Percentiles rank a stretch among this genome's conserved stretches.
These are phyloP conservation scores for Macaria notata DNA, from an alignment of 2,888 invertebrate genomes.

Conservation along the genomic window DNA sequence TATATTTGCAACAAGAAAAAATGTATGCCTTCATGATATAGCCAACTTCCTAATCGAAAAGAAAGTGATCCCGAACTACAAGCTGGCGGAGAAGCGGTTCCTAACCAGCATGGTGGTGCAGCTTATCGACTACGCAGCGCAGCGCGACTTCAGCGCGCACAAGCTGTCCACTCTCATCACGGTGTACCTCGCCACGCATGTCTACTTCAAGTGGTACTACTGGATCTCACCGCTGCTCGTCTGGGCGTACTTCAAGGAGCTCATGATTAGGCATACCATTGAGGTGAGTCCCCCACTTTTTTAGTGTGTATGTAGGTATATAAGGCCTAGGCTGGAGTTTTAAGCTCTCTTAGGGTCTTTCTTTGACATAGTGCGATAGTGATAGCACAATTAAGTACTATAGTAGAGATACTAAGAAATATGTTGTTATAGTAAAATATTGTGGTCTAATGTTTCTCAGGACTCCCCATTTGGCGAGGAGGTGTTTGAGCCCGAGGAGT, in stretches of 20 bases:
- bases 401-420: no score
- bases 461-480: constrained; percentile 67
- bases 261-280: constrained; percentile 67
- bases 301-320: no score
- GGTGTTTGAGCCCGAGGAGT: constrained; percentile 64
- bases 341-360: no score
- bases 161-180: constrained; percentile 61
- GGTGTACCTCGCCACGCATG: constrained; percentile 59
- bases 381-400: no score
- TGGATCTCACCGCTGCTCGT: constrained; percentile 58
- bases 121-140: constrained; percentile 62
- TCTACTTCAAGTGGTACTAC: constrained; percentile 66
- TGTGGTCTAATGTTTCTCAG: constrained; percentile 39
- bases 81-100: constrained; percentile 56
- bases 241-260: constrained; percentile 67
- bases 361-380: no score
- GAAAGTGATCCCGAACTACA: constrained; percentile 52
- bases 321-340: no score
- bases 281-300: constrained; percentile 47
- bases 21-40: constrained; percentile 27
- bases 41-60: constrained; percentile 57
- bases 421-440: no score
- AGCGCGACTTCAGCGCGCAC: constrained; percentile 52
- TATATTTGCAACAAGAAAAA: no score
- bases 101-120: constrained; percentile 54